Conservation (phyloP, 2,888 invertebrate species). For the Archips crataeganus region DNA sequence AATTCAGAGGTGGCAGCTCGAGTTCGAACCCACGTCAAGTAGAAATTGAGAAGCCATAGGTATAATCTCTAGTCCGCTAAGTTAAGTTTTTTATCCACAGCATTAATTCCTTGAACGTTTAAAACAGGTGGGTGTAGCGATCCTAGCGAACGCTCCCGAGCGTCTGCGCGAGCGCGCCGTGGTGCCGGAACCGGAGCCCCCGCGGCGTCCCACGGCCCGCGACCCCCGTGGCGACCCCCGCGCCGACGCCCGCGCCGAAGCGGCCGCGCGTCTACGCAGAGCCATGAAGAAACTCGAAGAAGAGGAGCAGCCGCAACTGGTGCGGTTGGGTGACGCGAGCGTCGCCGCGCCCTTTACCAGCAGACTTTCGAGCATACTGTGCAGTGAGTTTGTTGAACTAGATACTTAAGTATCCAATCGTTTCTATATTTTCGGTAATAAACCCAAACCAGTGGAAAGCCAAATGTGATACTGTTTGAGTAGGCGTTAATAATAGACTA, state of each 20-base stretch:
- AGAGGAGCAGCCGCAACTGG: constrained; percentile 94
- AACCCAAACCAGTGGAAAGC: no score
- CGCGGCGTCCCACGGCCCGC: constrained; percentile 49
- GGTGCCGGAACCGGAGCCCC: constrained; percentile 88
- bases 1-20: no score
- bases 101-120: not conserved
- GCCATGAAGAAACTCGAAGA: constrained; percentile 95
- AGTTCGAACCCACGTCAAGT: no score
- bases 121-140: constrained; percentile 92
- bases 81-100: no score
- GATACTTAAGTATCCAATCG: no score
- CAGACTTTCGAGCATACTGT: constrained; percentile 97
- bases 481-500: no score
- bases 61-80: no score
- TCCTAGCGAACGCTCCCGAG: constrained; percentile 93
- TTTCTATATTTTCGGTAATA: no score
- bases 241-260: constrained; percentile 68
- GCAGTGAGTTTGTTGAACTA: constrained; percentile 89
- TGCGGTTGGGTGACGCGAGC: constrained; percentile 98
- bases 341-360: constrained; percentile 99
- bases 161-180: constrained; percentile 73
- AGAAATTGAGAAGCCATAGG: no score
- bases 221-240: constrained; percentile 53
- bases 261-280: constrained; percentile 85
- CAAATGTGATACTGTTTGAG: no score